Base-by-base conservation (phyloP, 1,140 invertebrate species). In the Bradysia coprophila region DNA sequence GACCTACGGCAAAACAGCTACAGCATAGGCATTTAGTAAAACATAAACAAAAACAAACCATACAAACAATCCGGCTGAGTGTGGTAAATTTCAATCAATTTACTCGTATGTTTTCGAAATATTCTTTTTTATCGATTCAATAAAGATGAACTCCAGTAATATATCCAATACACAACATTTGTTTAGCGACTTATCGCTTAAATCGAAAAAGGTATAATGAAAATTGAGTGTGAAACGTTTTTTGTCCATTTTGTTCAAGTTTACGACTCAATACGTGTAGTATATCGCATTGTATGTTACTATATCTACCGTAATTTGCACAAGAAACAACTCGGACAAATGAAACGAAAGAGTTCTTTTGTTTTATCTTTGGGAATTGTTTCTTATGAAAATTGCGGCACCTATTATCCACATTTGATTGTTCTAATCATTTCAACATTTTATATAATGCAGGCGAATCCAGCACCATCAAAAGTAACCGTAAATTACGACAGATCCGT, bases 81-180 rank as follows among this genome's bases (percentile, higher is more conserved):
- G 24, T 28, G 24, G 24, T 8, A 28, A 28, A 28, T 28, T 28
- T 13, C 24, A 28, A 28, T 8, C n/a, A 13, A 8, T 28, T 28
- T 13, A 28, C 6, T 28, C 24, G 24, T 13, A 28, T 28, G 24
- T 28, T 28, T 28, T 28, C 24, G 24, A 8, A 28, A 8, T 28
- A 28, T 8, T 28, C 24, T 6, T 8, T 28, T 28, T 28, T 28
- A 13, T 28, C 13, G 24, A 8, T 13, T 8, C 6, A 28, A 20
- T 20, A 38, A 38, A 36, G 33, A 38, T 38, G 36, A 38, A 18
- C 21, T 38, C 36, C 5, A 38, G 21, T 6, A 38, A 38, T 38
- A 16, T 38, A 38, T 19, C 36, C 2, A 38, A 18, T 18, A 20
- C 16, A 6, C 36, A 38, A 11, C n/a, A 18, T n/a, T 18, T 18